Evolutionary conservation across 1,140 invertebrate species (phyloP).

Genomic region (Saxidomus purpurata): DNA sequence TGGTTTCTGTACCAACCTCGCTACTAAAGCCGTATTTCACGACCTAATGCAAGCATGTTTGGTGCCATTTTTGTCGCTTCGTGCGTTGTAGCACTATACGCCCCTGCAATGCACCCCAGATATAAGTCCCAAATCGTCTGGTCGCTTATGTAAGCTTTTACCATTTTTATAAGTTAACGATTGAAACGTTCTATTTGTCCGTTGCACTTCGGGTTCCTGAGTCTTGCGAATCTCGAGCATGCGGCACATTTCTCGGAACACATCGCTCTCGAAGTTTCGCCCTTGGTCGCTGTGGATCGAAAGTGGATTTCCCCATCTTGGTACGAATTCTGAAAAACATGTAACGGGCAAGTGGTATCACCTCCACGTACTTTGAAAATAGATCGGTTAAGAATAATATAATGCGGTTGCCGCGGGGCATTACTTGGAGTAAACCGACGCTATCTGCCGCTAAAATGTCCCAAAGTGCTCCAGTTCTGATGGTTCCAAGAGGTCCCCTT

Average conservation of each 20-base stretch:
- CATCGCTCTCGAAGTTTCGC: constrained; percentile 18
- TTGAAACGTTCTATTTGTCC: constrained; percentile 77
- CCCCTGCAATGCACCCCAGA: constrained; percentile 52
- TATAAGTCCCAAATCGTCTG: constrained; percentile 69
- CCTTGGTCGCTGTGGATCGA: constrained; percentile 12
- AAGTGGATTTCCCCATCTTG: not conserved
- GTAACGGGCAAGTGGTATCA: not conserved
- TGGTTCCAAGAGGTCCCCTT: not conserved
- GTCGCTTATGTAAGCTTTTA: constrained; percentile 71
- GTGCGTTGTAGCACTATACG: constrained; percentile 64
- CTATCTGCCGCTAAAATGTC: constrained; percentile 8
- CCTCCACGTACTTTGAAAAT: constrained; percentile 24
- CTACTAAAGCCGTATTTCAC: constrained; percentile 62
- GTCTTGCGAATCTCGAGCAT: constrained; percentile 48
- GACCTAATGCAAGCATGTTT: constrained; percentile 71
- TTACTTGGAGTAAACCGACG: not conserved
- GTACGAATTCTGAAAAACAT: not conserved
- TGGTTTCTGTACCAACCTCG: not conserved
- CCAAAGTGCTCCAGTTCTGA: constrained; percentile 6
- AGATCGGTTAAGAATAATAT: constrained; percentile 24
- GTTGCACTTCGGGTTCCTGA: constrained; percentile 59
- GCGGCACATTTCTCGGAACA: constrained; percentile 46
- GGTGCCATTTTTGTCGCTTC: constrained; percentile 64
- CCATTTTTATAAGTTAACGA: constrained; percentile 69
- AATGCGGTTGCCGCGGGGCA: not conserved